These are phyloP conservation scores for Sus cebifrons DNA, from an alignment of 2,797 vertebrate genomes.

Conservation along the genomic window DNA sequence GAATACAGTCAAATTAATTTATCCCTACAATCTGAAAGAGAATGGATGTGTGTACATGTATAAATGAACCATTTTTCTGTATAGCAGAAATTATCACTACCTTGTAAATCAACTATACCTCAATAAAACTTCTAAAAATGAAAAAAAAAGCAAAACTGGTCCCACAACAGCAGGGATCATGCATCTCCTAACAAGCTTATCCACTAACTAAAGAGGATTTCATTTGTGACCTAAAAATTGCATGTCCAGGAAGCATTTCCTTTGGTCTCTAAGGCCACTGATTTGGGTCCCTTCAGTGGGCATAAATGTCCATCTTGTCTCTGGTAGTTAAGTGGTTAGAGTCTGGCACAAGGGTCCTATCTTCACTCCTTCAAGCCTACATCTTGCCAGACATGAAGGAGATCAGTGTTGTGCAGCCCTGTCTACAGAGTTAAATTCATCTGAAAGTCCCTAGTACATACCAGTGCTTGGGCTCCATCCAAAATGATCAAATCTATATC, in stretches of 20 bases:
- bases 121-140: too few species aligned
- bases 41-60: too few species aligned
- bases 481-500: not conserved
- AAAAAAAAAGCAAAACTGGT: too few species aligned
- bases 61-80: too few species aligned
- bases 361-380: not conserved
- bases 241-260: not conserved
- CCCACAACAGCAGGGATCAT: not conserved
- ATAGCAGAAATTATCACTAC: too few species aligned
- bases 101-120: too few species aligned
- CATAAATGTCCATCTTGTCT: not conserved
- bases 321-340: not conserved
- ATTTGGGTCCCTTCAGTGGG: not conserved
- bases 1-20: not conserved
- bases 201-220: not conserved
- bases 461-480: accelerated
- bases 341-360: accelerated
- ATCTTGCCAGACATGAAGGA: not conserved
- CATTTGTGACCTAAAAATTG: not conserved
- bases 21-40: not conserved
- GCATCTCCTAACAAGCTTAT: not conserved
- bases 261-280: not conserved
- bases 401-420: not conserved
- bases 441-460: not conserved
- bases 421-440: not conserved